phyloP scores from a whole-genome alignment of 2,888 invertebrate species.

The Sarcophaga variegata region DNA sequence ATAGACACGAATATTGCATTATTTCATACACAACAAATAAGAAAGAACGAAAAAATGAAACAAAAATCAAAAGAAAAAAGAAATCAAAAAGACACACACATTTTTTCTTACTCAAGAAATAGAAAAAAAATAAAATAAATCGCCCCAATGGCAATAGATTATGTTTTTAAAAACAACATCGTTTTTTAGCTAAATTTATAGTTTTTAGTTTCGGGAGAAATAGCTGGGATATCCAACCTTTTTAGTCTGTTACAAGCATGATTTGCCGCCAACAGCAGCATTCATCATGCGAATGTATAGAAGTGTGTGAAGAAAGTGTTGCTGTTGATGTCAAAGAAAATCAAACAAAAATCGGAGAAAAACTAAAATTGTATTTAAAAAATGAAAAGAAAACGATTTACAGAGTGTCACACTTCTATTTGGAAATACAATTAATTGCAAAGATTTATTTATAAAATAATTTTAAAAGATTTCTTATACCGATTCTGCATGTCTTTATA shows the following conservation, averaged over 20 bases:
- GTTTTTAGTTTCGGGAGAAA: not conserved
- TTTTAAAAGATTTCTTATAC: too few relatives aligned
- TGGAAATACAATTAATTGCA: constrained; percentile 48
- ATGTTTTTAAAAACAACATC: constrained; percentile 54
- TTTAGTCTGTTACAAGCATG: not conserved
- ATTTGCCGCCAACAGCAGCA: not conserved
- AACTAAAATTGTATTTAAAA: not conserved
- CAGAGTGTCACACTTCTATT: not conserved
- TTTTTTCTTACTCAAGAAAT: not conserved
- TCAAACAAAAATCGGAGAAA: not conserved
- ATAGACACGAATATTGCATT: not conserved
- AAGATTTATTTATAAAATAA: too few relatives aligned
- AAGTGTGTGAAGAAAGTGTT: not conserved
- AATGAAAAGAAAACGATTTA: not conserved
- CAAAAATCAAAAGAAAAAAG: not conserved
- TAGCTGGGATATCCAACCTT: not conserved
- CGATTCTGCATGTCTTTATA: too few relatives aligned
- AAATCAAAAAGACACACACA: not conserved
- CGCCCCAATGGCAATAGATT: constrained; percentile 63
- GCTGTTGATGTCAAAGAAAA: not conserved
- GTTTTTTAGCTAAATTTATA: not conserved
- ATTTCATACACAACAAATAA: not conserved
- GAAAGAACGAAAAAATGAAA: not conserved
- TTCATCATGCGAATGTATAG: not conserved
- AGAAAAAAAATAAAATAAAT: not conserved